Percentiles rank a stretch among this genome's conserved stretches.
These are phyloP conservation scores for Psilopogon haemacephalus DNA, from an alignment of 2,113 vertebrate species.

Conservation along the genomic window DNA sequence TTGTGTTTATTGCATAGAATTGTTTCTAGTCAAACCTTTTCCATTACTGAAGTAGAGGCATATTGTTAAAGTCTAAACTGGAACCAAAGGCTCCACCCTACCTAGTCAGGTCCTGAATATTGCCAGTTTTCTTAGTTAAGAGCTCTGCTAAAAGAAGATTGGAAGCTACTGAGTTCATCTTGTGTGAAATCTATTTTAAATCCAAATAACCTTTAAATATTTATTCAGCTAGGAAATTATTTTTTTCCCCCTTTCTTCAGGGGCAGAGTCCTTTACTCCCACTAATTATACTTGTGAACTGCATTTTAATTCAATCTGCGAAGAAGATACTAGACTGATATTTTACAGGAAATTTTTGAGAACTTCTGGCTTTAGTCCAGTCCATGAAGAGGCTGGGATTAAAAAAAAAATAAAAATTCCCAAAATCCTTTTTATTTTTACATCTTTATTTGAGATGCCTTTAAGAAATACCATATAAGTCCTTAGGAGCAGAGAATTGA, in stretches of 20 bases:
- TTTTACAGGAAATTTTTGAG: background rate
- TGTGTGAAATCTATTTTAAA: background rate
- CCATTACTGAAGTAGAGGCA: background rate
- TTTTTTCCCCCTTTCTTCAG: background rate
- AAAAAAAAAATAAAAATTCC: background rate
- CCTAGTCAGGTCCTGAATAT: background rate
- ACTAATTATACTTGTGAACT: background rate
- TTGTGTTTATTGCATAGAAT: background rate
- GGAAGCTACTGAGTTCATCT: background rate
- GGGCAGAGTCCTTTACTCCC: background rate
- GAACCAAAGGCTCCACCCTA: background rate
- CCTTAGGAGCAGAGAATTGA: background rate
- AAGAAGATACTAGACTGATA: background rate
- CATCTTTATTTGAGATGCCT: background rate
- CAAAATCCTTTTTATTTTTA: background rate
- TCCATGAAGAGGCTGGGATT: background rate
- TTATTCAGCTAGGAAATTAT: background rate
- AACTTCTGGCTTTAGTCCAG: background rate
- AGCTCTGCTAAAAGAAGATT: background rate
- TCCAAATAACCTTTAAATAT: background rate
- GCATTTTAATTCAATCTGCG: background rate
- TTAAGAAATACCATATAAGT: background rate
- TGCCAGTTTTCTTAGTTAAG: background rate
- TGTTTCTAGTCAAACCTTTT: background rate
- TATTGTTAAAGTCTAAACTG: background rate